These are phyloP conservation scores for Palythoa grandiflora DNA, from an alignment of 92 coral and sea anemone species.

Conservation along the genomic window DNA sequence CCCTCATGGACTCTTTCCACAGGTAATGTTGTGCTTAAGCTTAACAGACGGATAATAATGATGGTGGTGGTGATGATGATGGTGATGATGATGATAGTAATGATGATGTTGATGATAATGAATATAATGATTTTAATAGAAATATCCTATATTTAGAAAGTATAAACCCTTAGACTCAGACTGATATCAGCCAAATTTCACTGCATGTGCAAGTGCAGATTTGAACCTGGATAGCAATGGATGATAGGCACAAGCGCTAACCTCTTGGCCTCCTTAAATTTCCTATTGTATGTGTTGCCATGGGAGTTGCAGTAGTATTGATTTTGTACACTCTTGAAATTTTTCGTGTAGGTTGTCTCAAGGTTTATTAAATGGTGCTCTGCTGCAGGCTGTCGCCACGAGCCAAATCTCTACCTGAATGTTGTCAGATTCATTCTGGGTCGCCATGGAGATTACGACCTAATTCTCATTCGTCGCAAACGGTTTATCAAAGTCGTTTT, in stretches of 20 bases:
- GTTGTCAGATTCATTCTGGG: slow-evolving; percentile 81
- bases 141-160: too few relatives aligned
- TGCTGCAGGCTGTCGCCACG: slow-evolving; percentile 68
- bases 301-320: background rate
- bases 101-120: too few relatives aligned
- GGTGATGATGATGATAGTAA: too few relatives aligned
- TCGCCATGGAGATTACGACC: slow-evolving; percentile 47
- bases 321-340: background rate
- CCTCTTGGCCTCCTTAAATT: background rate
- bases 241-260: too few relatives aligned
- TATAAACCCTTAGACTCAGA: too few relatives aligned
- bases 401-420: slow-evolving; percentile 78
- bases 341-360: slow-evolving; percentile 60
- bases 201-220: too few relatives aligned
- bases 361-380: slow-evolving; percentile 74
- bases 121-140: too few relatives aligned
- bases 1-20: slow-evolving; percentile 82
- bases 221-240: too few relatives aligned
- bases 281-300: background rate
- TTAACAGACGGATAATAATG: too few relatives aligned
- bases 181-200: too few relatives aligned
- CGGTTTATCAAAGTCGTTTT: slow-evolving; percentile 73
- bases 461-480: slow-evolving; percentile 73
- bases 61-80: too few relatives aligned
- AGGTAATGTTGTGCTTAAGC: background rate